phyloP scores from a whole-genome alignment of 2,797 vertebrate genomes.

The Oceanodroma leucorhoa region DNA sequence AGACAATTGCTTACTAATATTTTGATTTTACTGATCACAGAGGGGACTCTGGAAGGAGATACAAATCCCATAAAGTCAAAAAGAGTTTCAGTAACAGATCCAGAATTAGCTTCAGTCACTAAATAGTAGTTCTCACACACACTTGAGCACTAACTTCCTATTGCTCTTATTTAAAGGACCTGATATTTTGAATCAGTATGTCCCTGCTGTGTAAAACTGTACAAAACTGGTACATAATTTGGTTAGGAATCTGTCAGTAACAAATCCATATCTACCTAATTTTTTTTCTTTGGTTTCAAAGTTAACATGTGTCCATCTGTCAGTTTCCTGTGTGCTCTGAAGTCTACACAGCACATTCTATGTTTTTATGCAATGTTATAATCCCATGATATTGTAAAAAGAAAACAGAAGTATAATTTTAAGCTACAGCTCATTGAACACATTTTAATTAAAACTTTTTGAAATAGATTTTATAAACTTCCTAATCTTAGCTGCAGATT shows the following conservation, averaged over 20 bases:
- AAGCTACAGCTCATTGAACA: neutral
- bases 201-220: neutral
- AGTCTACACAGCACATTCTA: neutral
- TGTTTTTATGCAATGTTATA: neutral
- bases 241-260: neutral
- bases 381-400: neutral
- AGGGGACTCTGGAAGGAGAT: neutral
- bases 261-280: neutral
- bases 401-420: slow-evolving; percentile 16
- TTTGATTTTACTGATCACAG: neutral
- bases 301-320: neutral
- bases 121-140: neutral
- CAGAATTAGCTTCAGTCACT: neutral
- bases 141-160: neutral
- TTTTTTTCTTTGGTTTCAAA: neutral
- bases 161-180: neutral
- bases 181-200: neutral
- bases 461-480: slow-evolving; percentile 41
- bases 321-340: neutral
- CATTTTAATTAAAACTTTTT: slow-evolving; percentile 52
- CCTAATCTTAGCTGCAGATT: slow-evolving; percentile 16
- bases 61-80: neutral
- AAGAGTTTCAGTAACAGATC: neutral
- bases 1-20: neutral
- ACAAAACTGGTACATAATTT: neutral